Base-by-base conservation (phyloP, 1,140 invertebrate species). In the Acyrthosiphon pisum region DNA sequence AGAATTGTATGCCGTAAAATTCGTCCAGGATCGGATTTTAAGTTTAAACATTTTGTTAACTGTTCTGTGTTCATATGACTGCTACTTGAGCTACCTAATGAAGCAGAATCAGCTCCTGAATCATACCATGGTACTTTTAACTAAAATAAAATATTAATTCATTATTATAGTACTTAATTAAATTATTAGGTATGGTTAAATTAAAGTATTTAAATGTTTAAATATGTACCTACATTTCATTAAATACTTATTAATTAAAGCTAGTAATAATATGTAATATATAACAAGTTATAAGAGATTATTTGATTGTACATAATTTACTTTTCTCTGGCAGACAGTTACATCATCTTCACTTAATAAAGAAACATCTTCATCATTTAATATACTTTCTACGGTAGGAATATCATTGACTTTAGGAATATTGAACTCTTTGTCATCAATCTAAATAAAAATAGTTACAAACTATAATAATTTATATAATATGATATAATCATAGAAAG, bases 371-470 rank as follows among this genome's bases (percentile, higher is more conserved):
- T 97, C 97, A 94, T 98, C 97, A 95, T 97, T 98, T 60, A 98
- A 95, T 94, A 98, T 98, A 94, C 97, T 98, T 95, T 98, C 98
- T 94, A 98, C 95, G 0, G 98, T 97, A n/a, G 97, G 98, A 94
- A 97, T 95, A 94, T 97, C 96, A 91, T 96, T 97, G 91, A 98
- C 96, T 81, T 96, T 96, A 90, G 98, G 98, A 94, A 98, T 97
- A 94, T 97, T 97, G 95, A 97, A 98, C 95, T 98, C 98, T 46
- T 96, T 96, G 95, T 98, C 97, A 95, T 98, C 97, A 94, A 98
- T 95, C 97, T 96, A 93, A 81, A 96, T 35, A 35, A 92, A 30
- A 53, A 76, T 35, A 60, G 83, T 35, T 48, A 68, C 22, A 23
- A 37, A 56, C 37, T 50, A 26, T 37, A 53, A 6, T 50, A 88